Conservation (phyloP, 2,113 vertebrate species). For the Laticauda laticaudata region DNA sequence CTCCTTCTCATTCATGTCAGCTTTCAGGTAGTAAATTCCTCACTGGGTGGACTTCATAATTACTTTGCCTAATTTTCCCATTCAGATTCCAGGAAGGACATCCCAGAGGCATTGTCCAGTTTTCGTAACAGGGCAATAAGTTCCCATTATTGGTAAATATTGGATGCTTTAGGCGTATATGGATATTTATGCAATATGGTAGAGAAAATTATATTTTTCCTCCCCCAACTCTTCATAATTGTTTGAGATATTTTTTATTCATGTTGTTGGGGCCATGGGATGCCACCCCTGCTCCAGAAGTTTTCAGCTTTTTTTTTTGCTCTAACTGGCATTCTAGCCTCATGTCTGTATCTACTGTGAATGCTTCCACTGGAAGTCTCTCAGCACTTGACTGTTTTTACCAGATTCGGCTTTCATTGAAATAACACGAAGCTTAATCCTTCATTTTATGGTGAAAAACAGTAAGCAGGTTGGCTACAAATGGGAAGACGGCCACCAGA, state of each 20-base stretch:
- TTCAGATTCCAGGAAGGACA: not conserved
- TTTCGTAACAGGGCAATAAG: not conserved
- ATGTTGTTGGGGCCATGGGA: not conserved
- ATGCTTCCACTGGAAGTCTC: not conserved
- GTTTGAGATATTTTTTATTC: not conserved
- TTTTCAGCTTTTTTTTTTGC: no score
- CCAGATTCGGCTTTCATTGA: not conserved
- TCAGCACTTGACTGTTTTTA: not conserved
- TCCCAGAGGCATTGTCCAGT: not conserved
- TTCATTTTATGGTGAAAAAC: not conserved
- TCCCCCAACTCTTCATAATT: not conserved
- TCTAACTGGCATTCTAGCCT: not conserved
- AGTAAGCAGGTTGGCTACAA: not conserved
- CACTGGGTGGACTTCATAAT: not conserved
- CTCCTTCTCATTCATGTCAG: not conserved
- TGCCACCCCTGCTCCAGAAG: not conserved
- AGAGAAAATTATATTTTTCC: not conserved
- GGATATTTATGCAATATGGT: not conserved
- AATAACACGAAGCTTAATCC: not conserved
- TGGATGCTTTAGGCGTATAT: not conserved
- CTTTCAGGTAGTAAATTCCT: not conserved
- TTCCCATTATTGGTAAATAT: not conserved
- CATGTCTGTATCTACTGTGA: not conserved
- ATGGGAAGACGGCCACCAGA: not conserved
- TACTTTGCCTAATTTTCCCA: not conserved